Percentiles rank a stretch among this genome's conserved stretches.
Conservation (phyloP, 2,797 vertebrate species). For the Gallinago nigripennis region DNA sequence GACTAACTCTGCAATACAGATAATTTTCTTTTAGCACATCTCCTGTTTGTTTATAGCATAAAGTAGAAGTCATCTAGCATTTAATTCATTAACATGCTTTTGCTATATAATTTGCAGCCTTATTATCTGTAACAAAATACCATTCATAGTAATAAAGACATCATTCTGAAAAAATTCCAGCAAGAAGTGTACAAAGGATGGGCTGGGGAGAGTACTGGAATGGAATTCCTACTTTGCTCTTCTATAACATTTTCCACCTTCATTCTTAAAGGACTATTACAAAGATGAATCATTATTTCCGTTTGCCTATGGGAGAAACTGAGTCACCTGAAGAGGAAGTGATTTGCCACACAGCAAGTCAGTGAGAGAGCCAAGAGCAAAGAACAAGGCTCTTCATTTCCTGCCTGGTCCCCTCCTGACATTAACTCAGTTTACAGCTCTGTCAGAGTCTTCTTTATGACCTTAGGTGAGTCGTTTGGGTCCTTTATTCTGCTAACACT, state of each 20-base stretch:
- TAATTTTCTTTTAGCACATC: neutral
- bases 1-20: neutral
- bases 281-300: slow-evolving; percentile 21
- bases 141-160: neutral
- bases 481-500: neutral
- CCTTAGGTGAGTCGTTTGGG: neutral
- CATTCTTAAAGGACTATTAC: slow-evolving; percentile 2
- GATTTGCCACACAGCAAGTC: neutral
- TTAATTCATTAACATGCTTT: neutral
- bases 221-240: neutral
- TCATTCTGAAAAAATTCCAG: neutral
- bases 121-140: neutral
- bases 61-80: neutral
- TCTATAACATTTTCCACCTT: neutral
- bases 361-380: slow-evolving; percentile 8
- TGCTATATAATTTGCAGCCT: neutral
- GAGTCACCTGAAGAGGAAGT: slow-evolving; percentile 54
- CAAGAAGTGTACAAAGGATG: neutral
- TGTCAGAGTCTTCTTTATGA: neutral
- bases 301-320: slow-evolving; percentile 22
- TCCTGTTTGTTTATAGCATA: neutral
- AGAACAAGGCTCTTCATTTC: slow-evolving; percentile 5
- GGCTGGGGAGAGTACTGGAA: neutral
- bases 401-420: neutral
- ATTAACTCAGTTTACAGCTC: neutral